Base-by-base conservation (phyloP, 2,113 vertebrate genomes). In the Brachyhypopomus gauderio region DNA sequence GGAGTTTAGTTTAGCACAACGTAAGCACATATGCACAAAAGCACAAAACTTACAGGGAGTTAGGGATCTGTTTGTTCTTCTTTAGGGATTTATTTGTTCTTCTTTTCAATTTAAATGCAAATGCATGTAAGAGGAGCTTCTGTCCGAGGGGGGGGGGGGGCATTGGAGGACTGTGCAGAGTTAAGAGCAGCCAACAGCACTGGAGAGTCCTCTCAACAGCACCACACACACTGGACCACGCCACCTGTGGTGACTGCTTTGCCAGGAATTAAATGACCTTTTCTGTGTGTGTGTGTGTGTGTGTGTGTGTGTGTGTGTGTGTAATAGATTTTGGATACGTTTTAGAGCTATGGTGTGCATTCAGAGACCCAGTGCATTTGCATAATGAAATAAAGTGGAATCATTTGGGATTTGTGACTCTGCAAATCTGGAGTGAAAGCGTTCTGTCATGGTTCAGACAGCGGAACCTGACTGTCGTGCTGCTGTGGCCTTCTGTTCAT, bases 91-190 rank as follows among this genome's bases (percentile, higher is more conserved):
- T 87, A 88, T 79, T 88, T 74, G 82, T 83, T 86, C 73, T 83
- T 80, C 85, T 91, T 83, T 91, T 89, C 88, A 79, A 91, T 92
- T 91, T 90, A 92, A 90, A 91, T 92, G 90, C 90, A 90, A 91
- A 92, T 92, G 88, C 77, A 83, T 80, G 66, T 72, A 87, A 89
- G 62, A 38, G 58, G 72, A 88, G 85, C 75, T 80, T 34, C 66
- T 52, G 27, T 45, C 34, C 30, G 66, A 72, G 23, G 23, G 20
- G 48, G 60, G 45, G 58, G 27, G 55, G 86, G 30, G 30, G 30
- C 30, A 1, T 30, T 30, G 30, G 30, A 30, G 30, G 30, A 30
- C 2, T 30, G 30, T 20, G 16, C 56, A 62, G 56, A 55, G 25
- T 72, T 72, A 52, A 80, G 60, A 74, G 78, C 60, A 64, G 59